Percentiles rank a stretch among this genome's conserved stretches.
Evolutionary conservation across 35 echinoderm and acorn worm species (phyloP).

Genomic region (Ophioderma brevispina): DNA sequence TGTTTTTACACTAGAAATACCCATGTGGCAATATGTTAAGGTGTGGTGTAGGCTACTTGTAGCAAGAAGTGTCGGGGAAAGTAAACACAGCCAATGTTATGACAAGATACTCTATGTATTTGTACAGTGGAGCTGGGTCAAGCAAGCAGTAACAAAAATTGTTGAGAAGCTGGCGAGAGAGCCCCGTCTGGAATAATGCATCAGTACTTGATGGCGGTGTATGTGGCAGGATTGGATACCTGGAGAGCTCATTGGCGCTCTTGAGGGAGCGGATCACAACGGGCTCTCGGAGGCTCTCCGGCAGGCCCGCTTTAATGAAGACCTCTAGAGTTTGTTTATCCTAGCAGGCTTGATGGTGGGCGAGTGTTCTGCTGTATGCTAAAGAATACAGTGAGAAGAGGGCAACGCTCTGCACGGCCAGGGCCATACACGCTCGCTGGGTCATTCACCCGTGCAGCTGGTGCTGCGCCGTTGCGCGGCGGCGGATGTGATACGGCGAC

Average conservation of each 20-base stretch:
- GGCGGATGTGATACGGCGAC: too few species aligned
- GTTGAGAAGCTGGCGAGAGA: background rate
- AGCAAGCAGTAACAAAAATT: conserved; percentile 1
- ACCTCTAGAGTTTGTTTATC: conserved; percentile 13
- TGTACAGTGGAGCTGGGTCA: conserved; percentile 4
- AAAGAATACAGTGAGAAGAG: background rate
- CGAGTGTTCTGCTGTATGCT: background rate
- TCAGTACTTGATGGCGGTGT: conserved; percentile 4
- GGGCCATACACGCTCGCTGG: background rate
- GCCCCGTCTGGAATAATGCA: background rate
- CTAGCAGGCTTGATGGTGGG: background rate
- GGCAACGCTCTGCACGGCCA: background rate
- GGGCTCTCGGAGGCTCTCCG: background rate
- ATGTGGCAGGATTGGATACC: background rate
- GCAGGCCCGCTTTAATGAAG: background rate
- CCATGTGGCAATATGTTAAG: background rate
- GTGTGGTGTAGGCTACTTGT: conserved; percentile 4
- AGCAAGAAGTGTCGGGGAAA: background rate
- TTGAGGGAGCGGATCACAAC: background rate
- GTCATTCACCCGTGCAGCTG: background rate
- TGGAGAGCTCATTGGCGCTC: background rate
- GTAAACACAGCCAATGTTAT: conserved; percentile 13
- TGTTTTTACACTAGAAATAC: conserved; percentile 5
- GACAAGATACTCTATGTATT: background rate
- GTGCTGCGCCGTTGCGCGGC: background rate